Percentiles rank a stretch among this genome's conserved stretches.
Conservation (phyloP, 1,140 invertebrate species). For the Drosophila tristis region DNA sequence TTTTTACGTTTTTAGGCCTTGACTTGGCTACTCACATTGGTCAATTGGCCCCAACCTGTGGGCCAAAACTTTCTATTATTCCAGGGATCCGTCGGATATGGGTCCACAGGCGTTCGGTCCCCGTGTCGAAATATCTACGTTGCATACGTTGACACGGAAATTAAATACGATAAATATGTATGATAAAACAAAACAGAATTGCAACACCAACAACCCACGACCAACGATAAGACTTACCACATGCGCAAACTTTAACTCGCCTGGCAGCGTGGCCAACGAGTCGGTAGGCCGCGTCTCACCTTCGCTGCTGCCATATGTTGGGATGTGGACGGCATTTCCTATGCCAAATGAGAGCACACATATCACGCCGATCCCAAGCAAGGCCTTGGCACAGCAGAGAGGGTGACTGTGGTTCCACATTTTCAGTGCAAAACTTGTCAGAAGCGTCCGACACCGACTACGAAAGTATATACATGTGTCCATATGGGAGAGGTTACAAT, state of each 20-base stretch:
- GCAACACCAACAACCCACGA: background rate
- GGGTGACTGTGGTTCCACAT: slow-evolving; percentile 42
- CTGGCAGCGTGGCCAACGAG: slow-evolving; percentile 45
- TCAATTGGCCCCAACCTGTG: slow-evolving; percentile 91
- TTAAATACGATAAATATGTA: slow-evolving; percentile 5
- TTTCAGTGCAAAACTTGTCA: slow-evolving; percentile 31
- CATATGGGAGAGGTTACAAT: slow-evolving; percentile 2
- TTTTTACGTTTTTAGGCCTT: background rate
- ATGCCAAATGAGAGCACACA: slow-evolving; percentile 43
- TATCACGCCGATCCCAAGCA: slow-evolving; percentile 33
- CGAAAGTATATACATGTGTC: slow-evolving; percentile 26
- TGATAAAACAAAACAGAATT: slow-evolving; percentile 18
- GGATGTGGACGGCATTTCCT: slow-evolving; percentile 12
- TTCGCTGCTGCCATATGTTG: slow-evolving; percentile 11
- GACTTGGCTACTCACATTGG: slow-evolving; percentile 87
- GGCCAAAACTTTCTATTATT: slow-evolving; percentile 89
- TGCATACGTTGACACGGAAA: background rate
- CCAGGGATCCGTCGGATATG: slow-evolving; percentile 92
- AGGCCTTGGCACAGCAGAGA: slow-evolving; percentile 24
- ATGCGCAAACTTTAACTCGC: slow-evolving; percentile 78
- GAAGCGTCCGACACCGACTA: slow-evolving; percentile 34
- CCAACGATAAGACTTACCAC: slow-evolving; percentile 64
- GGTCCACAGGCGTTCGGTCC: slow-evolving; percentile 90
- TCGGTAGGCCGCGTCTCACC: background rate
- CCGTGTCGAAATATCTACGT: slow-evolving; percentile 90